Percentiles rank a stretch among this genome's conserved stretches.
Conservation (phyloP, 2,113 vertebrate species). For the Syrmaticus mikado region DNA sequence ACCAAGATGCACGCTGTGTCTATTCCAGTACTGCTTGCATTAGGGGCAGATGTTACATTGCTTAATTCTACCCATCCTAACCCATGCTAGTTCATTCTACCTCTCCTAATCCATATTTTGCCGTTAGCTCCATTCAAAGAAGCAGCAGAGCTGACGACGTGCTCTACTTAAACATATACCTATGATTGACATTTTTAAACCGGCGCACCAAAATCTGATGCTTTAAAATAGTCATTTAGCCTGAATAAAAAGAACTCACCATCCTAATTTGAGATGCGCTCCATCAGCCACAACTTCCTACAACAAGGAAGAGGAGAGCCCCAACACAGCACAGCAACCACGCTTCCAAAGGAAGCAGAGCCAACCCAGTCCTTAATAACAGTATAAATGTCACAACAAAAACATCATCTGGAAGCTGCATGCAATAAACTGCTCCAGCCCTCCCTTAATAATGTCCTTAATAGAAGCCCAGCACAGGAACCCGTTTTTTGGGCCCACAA, state of each 20-base stretch:
- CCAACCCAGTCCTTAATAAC: background rate
- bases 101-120: background rate
- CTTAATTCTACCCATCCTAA: background rate
- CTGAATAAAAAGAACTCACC: background rate
- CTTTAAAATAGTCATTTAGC: background rate
- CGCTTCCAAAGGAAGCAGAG: background rate
- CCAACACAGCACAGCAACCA: background rate
- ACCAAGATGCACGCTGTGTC: background rate
- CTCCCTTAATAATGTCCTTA: background rate
- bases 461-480: background rate
- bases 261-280: background rate
- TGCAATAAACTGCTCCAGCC: background rate
- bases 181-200: accelerated
- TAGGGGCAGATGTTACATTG: accelerated
- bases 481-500: background rate
- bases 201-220: accelerated
- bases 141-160: background rate
- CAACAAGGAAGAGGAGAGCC: background rate
- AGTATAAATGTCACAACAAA: background rate
- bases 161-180: background rate
- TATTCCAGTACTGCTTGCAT: background rate
- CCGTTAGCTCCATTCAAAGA: background rate
- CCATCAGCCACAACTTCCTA: background rate
- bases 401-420: background rate
- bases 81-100: background rate